Base-by-base conservation (phyloP, 2,888 invertebrate genomes). In the Lasioglossum calceatum region DNA sequence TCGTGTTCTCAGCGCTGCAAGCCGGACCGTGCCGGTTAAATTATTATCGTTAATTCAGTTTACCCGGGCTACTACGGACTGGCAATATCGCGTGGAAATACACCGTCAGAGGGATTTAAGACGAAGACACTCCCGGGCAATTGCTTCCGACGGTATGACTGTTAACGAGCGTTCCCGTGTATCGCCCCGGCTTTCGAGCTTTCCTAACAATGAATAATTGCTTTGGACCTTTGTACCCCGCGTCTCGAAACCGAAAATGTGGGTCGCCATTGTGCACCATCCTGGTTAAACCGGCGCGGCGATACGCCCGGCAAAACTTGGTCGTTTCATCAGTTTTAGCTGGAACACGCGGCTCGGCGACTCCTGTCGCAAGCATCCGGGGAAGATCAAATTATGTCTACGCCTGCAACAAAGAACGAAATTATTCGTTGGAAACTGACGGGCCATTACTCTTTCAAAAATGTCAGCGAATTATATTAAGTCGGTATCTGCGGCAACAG, bases 1-100 rank as follows among this genome's bases (percentile, higher is more conserved):
- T 32, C 16, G 27, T 16, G 61, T 64, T 64, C 16, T 64, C 61
- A 4, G 54, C 54, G 19, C 67, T 67, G 36, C 67, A 16, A 23
- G 47, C 54, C 16, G 78, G 86, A 85, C 82, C 39, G 58, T 64
- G 36, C 23, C 72, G 76, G 64, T 87, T 81, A 83, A 82, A 86
- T 87, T 86, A 87, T 86, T 83, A 86, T 80, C 83, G 80, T 86
- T 86, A 83, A 87, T 86, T 83, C 86, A 86, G 64, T 82, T 86
- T 80, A 54, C 61, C 67, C 58, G 47, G 61, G 47, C 61, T 83
- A 84, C 77, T 73, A 47, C 77, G 64, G 42, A 32, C 44, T 39
- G 73, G 83, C 58, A 78, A 78, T 83, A 83, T 72, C 73, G 74
- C 67, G 75, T 44, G 61, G 64, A 72, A 36, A 42, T 81, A 39